These are phyloP conservation scores for Rousettus madagascariensis DNA, from an alignment of 2,797 vertebrate species.

Conservation along the genomic window DNA sequence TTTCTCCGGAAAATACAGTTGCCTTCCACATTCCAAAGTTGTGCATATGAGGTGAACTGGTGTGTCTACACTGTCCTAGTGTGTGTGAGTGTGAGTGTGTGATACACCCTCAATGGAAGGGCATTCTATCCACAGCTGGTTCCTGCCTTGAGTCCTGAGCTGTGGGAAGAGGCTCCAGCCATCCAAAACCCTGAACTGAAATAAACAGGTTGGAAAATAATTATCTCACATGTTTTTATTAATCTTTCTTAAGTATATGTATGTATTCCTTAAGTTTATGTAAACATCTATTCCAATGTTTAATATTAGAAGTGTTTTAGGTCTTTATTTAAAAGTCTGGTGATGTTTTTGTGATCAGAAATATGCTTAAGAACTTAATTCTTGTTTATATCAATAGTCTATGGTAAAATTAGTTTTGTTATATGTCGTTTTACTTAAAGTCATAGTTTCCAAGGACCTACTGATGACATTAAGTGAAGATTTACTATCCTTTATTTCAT, in stretches of 20 bases:
- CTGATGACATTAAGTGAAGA: no score
- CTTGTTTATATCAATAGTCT: no score
- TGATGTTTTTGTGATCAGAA: not conserved
- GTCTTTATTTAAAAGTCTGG: not conserved
- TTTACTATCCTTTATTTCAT: not conserved
- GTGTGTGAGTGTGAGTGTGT: not conserved
- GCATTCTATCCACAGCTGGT: not conserved
- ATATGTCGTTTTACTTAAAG: no score
- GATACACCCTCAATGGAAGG: not conserved
- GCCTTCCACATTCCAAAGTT: not conserved
- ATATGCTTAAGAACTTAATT: no score
- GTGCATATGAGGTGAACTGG: not conserved
- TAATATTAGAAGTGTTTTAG: not conserved
- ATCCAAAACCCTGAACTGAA: not conserved
- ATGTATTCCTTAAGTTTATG: no score
- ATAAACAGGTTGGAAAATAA: not conserved
- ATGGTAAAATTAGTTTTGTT: no score
- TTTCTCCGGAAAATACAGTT: not conserved
- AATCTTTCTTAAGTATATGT: no score
- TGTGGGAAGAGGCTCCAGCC: not conserved
- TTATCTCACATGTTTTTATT: no score
- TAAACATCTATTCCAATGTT: no score
- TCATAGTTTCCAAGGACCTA: no score
- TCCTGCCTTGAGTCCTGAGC: not conserved
- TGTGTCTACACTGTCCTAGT: not conserved